Evolutionary conservation across 1,140 invertebrate genomes (phyloP).

Genomic region (Amyelois transitella): DNA sequence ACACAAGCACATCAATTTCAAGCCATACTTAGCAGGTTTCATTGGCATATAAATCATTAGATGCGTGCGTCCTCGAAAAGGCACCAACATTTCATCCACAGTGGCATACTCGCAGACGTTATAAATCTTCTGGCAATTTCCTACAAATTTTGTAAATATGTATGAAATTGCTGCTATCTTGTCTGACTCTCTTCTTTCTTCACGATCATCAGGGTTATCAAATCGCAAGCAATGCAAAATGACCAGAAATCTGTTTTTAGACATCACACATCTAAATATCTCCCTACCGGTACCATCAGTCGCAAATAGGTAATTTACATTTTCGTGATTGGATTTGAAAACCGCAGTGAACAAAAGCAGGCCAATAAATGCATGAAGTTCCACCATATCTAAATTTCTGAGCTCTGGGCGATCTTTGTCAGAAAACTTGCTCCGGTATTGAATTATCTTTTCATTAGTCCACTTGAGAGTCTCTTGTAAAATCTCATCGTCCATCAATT

Average conservation of each 20-base stretch:
- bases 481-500: too few relatives aligned
- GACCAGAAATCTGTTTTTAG: slow-evolving; percentile 14
- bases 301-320: too few relatives aligned
- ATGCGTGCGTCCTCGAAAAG: slow-evolving; percentile 45
- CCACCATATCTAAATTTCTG: too few relatives aligned
- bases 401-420: too few relatives aligned
- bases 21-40: slow-evolving; percentile 48
- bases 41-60: slow-evolving; percentile 57
- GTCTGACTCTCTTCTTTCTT: slow-evolving; percentile 23
- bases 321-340: too few relatives aligned
- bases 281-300: slow-evolving; percentile 27
- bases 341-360: too few relatives aligned
- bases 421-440: too few relatives aligned
- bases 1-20: slow-evolving; percentile 40
- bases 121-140: slow-evolving; percentile 33
- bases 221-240: slow-evolving; percentile 13
- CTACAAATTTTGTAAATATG: slow-evolving; percentile 37
- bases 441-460: too few relatives aligned
- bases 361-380: too few relatives aligned
- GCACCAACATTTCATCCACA: slow-evolving; percentile 52
- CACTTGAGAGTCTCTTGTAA: too few relatives aligned
- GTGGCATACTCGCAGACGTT: slow-evolving; percentile 33
- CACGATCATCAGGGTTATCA: slow-evolving; percentile 23
- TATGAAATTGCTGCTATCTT: slow-evolving; percentile 41
- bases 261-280: slow-evolving; percentile 24